phyloP scores from a whole-genome alignment of 2,797 vertebrate genomes.

The Labroides dimidiatus region DNA sequence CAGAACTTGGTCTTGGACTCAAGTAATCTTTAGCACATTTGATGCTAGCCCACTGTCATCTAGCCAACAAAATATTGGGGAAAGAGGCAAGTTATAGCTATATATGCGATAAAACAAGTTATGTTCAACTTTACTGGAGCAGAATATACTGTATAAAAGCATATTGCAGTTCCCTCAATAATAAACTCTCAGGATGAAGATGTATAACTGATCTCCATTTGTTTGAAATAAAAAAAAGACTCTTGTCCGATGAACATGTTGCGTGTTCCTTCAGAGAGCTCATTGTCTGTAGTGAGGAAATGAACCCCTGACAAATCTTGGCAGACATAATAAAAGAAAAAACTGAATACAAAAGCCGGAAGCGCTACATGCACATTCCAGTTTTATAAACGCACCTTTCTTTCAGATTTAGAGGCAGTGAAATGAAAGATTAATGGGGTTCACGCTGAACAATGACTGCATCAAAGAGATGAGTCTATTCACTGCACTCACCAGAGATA shows the following conservation, averaged over 20 bases:
- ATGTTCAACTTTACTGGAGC: background rate
- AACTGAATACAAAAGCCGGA: slow-evolving; percentile 40
- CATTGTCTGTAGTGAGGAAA: slow-evolving; percentile 36
- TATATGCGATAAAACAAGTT: too few relatives aligned
- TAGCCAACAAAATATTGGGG: too few relatives aligned
- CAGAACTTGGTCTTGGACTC: too few relatives aligned
- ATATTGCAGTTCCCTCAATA: too few relatives aligned
- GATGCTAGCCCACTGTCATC: too few relatives aligned
- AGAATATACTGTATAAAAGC: background rate
- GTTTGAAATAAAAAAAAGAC: background rate
- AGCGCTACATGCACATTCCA: background rate
- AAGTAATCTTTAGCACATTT: background rate
- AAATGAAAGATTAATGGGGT: slow-evolving; percentile 12
- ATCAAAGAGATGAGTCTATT: background rate
- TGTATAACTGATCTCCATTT: background rate
- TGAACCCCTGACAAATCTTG: slow-evolving; percentile 15
- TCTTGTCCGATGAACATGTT: background rate
- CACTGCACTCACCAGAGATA: background rate
- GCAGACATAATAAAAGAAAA: slow-evolving; percentile 13
- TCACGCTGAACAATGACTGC: background rate
- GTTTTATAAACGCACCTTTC: background rate
- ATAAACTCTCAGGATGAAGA: too few relatives aligned
- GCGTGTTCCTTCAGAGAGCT: background rate
- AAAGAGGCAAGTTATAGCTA: too few relatives aligned
- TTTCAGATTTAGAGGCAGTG: background rate